Evolutionary conservation across 2,797 vertebrate genomes (phyloP).

Genomic region (Eulemur mongoz): DNA sequence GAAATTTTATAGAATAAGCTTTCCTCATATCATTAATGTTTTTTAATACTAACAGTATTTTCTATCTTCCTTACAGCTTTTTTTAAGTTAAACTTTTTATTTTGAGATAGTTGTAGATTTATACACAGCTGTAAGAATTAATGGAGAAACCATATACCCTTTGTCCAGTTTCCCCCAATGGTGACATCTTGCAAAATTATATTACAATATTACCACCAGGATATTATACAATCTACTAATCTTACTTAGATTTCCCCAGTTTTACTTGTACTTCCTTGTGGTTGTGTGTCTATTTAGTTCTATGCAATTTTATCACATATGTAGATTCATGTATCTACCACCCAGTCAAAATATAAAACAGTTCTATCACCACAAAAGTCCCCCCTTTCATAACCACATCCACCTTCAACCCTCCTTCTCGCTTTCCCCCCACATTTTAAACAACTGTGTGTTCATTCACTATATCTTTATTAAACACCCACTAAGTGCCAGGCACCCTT

Average conservation of each 20-base stretch:
- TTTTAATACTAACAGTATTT: not conserved
- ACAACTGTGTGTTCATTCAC: not conserved
- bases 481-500: not conserved
- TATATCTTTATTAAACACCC: not conserved
- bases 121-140: not conserved
- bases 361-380: not conserved
- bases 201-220: not conserved
- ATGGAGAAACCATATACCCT: not conserved
- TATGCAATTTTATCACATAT: not conserved
- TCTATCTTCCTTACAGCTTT: not conserved
- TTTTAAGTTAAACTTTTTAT: not conserved
- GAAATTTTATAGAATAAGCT: not conserved
- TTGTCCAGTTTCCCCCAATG: not conserved
- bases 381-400: not conserved
- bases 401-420: not conserved
- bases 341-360: not conserved
- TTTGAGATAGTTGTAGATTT: not conserved
- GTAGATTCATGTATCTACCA: not conserved
- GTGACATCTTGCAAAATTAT: not conserved
- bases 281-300: not conserved
- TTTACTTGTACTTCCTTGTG: not conserved
- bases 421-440: not conserved
- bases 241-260: not conserved
- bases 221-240: not conserved
- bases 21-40: not conserved